Evolutionary conservation across 2,888 invertebrate genomes (phyloP), one percentile per base, ranked within the genome.

Genomic region (Mechanitis mazaeus): DNA sequence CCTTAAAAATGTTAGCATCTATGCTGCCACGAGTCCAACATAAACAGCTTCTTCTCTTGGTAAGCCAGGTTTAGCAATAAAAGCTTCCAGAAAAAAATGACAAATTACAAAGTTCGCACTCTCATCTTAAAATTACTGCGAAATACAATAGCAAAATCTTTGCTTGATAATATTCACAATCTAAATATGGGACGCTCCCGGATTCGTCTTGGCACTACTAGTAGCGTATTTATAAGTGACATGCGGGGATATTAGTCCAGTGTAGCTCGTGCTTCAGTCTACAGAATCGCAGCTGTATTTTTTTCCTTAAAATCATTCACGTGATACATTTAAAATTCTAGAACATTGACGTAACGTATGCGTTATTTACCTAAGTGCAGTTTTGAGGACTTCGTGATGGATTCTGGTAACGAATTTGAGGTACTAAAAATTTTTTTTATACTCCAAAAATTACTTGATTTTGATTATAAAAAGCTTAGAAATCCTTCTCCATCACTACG

Each of bases 331-430:
- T 66, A 68, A 73, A 74, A 73, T 73, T 60, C 70, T 75, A 68
- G 71, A 70, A 59, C 67, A 31, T 50, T 31, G 50, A 64, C 77
- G 79, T 77, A 58, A 60, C 66, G 68, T 53, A 85, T 83, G 82
- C 82, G 85, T 70, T 72, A 75, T 64, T 72, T 80, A 56, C 75
- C 81, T 45, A 76, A 75, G 68, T 73, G 76, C 71, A 82, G 82
- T 66, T 88, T 81, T 74, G 76, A 85, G 62, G 81, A 84, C 62
- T 87, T 89, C 76, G 75, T 87, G 45, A 89, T 89, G 89, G 87
- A 87, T 74, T 76, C 77, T 73, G 81, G 82, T 68, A 81, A 83
- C 74, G 85, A 88, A 71, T 88, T 88, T 76, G 88, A 88, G 87
- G 89, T 88, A 76, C 69, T 55, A 59, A 54, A 33, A 9, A 42